These are phyloP conservation scores for human DNA, from an alignment of 2,113 vertebrate species.

Conservation along the genomic window DNA sequence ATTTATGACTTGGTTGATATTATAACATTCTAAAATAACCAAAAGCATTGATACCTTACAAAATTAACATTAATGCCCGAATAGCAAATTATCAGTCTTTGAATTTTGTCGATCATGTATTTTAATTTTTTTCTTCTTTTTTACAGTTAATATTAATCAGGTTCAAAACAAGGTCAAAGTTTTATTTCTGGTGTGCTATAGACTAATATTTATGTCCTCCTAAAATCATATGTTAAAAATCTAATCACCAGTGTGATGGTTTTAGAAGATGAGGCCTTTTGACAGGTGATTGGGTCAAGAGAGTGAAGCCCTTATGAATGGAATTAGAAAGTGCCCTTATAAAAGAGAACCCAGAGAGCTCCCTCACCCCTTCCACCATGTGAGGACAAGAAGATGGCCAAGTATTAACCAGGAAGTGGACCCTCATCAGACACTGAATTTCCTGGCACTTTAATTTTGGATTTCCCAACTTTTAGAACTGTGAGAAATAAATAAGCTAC, in stretches of 20 bases:
- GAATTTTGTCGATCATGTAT: neutral
- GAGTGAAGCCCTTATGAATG: neutral
- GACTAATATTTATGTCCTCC: neutral
- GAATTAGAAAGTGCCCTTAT: neutral
- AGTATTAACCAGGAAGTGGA: neutral
- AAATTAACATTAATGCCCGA: neutral
- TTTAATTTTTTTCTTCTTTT: neutral
- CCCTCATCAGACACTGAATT: fast-evolving
- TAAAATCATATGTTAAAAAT: neutral
- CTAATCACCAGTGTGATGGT: neutral
- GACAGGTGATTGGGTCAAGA: neutral
- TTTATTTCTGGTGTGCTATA: neutral
- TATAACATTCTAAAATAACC: neutral
- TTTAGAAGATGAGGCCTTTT: neutral
- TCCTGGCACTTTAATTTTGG: neutral
- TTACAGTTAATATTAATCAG: neutral
- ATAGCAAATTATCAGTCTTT: neutral
- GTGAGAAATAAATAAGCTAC: neutral
- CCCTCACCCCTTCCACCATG: fast-evolving
- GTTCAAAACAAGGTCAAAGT: neutral
- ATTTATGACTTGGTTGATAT: neutral
- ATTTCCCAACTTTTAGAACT: neutral
- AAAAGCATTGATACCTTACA: neutral
- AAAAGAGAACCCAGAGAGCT: neutral
- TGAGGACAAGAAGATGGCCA: neutral